phyloP scores from a whole-genome alignment of 2,797 vertebrate species.

The Gambusia yucatana region DNA sequence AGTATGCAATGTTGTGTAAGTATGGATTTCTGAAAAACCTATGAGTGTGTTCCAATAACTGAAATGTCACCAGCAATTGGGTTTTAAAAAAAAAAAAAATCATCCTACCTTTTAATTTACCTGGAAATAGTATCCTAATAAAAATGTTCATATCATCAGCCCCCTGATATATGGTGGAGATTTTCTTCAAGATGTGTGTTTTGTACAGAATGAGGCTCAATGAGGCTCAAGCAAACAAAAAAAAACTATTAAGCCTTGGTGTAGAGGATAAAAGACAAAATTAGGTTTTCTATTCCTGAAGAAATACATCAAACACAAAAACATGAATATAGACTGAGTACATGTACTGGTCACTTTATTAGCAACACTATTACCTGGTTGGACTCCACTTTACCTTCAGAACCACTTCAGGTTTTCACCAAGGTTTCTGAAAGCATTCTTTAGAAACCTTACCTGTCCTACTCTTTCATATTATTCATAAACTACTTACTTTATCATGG shows the following conservation, averaged over 20 bases:
- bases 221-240: neutral
- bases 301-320: neutral
- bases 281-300: neutral
- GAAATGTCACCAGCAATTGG: slow-evolving; percentile 67
- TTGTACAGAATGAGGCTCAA: slow-evolving; percentile 3
- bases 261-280: neutral
- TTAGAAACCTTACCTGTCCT: neutral
- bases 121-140: slow-evolving; percentile 43
- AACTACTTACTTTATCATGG: neutral
- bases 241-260: neutral
- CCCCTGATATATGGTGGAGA: neutral
- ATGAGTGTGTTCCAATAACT: slow-evolving; percentile 71
- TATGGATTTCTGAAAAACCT: slow-evolving; percentile 78
- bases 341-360: neutral
- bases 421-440: neutral
- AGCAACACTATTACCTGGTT: neutral
- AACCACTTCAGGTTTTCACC: neutral
- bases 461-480: neutral
- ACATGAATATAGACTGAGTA: neutral
- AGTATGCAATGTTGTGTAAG: slow-evolving; percentile 67
- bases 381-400: neutral
- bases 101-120: slow-evolving; percentile 47
- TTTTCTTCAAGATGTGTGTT: neutral
- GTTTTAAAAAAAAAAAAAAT: slow-evolving; percentile 20
- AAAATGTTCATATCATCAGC: slow-evolving; percentile 10